phyloP scores from a whole-genome alignment of 1,140 invertebrate species.

The Drosophila parabipectinata region DNA sequence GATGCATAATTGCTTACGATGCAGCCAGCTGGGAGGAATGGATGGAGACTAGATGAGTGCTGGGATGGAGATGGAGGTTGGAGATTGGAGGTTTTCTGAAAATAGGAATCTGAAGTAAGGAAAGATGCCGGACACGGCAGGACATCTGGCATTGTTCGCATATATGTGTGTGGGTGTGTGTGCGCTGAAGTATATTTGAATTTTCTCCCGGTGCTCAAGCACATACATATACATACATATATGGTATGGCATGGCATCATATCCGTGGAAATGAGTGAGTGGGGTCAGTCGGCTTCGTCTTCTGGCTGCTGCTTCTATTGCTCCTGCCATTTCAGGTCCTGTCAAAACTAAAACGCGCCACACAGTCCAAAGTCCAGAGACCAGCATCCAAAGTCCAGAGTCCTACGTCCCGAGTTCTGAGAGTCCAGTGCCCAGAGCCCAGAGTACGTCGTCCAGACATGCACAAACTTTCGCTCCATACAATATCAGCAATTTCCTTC shows the following conservation, averaged over 20 bases:
- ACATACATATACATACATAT: slow-evolving; percentile 2
- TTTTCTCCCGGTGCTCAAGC: slow-evolving; percentile 40
- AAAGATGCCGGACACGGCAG: slow-evolving; percentile 67
- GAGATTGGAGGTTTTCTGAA: slow-evolving; percentile 19
- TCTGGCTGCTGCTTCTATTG: slow-evolving; percentile 41
- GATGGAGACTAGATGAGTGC: slow-evolving; percentile 8
- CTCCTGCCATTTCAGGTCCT: slow-evolving; percentile 63
- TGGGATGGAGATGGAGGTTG: slow-evolving; percentile 5
- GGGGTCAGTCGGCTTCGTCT: slow-evolving; percentile 36
- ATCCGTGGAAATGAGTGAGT: slow-evolving; percentile 19
- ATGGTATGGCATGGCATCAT: slow-evolving; percentile 24
- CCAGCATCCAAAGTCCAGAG: background rate
- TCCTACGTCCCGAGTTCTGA: slow-evolving; percentile 18
- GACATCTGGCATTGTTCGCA: slow-evolving; percentile 52
- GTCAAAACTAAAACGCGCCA: slow-evolving; percentile 77
- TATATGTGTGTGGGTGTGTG: slow-evolving; percentile 2
- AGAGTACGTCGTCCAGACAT: slow-evolving; percentile 56
- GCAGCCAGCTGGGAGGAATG: slow-evolving; percentile 19
- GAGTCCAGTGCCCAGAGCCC: slow-evolving; percentile 7
- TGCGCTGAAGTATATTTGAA: slow-evolving; percentile 52
- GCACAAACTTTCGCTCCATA: slow-evolving; percentile 76
- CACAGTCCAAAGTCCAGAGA: slow-evolving; percentile 6
- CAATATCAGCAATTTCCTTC: slow-evolving; percentile 83
- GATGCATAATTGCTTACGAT: slow-evolving; percentile 63
- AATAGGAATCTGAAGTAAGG: slow-evolving; percentile 57